phyloP scores from a whole-genome alignment of 1,140 invertebrate genomes.

The Venturia canescens region DNA sequence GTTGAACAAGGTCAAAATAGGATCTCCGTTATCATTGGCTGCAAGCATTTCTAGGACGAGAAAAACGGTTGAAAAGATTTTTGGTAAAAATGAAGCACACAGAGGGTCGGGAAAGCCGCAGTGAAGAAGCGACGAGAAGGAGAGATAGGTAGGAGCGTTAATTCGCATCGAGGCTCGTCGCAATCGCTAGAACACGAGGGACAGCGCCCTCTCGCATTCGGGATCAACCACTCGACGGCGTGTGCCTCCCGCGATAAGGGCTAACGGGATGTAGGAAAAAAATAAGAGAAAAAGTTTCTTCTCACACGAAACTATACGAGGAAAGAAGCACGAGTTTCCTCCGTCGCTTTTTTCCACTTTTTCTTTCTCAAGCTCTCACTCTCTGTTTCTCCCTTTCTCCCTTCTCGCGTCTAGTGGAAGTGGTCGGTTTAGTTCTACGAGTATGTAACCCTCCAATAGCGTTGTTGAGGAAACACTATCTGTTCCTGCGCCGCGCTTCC shows the following conservation, averaged over 20 bases:
- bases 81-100: neutral
- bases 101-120: neutral
- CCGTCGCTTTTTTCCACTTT: neutral
- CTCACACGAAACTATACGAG: neutral
- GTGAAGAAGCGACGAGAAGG: neutral
- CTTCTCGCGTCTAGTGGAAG: neutral
- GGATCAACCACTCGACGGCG: constrained; percentile 26
- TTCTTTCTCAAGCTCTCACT: neutral
- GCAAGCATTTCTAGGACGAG: neutral
- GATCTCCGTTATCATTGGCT: neutral
- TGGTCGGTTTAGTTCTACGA: neutral
- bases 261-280: neutral
- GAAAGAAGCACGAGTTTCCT: neutral
- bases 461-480: neutral
- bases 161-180: constrained; percentile 20
- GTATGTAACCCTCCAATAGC: neutral
- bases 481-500: neutral
- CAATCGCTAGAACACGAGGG: neutral
- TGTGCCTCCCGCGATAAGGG: constrained; percentile 29
- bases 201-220: neutral
- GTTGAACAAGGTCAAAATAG: neutral
- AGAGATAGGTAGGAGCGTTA: constrained; percentile 20
- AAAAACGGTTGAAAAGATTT: neutral
- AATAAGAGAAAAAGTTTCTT: constrained; percentile 7
- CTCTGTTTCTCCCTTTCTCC: neutral